phyloP scores from a whole-genome alignment of 2,888 invertebrate species.

The Meliscaeva auricollis region DNA sequence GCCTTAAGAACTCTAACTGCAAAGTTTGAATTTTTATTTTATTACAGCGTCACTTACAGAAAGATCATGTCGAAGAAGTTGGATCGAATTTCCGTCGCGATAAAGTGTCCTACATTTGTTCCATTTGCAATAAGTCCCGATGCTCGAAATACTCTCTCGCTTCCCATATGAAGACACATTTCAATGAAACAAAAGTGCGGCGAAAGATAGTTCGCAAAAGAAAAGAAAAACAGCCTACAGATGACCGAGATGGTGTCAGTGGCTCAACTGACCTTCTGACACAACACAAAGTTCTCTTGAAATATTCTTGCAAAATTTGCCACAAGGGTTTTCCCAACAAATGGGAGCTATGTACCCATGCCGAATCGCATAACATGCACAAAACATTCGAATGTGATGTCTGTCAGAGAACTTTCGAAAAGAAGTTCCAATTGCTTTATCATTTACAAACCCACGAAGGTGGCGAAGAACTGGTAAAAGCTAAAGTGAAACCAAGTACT shows the following conservation, averaged over 20 bases:
- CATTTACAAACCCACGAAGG: conserved; percentile 76
- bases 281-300: conserved; percentile 14
- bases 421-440: conserved; percentile 74
- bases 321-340: conserved; percentile 75
- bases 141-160: conserved; percentile 73
- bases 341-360: conserved; percentile 73
- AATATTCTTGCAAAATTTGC: conserved; percentile 73
- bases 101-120: conserved; percentile 68
- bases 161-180: conserved; percentile 73
- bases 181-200: conserved; percentile 43
- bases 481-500: conserved; percentile 47
- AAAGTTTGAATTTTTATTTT: background rate
- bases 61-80: conserved; percentile 70
- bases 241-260: background rate
- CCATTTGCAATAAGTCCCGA: conserved; percentile 69
- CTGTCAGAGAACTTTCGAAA: conserved; percentile 74
- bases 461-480: conserved; percentile 63
- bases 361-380: conserved; percentile 64
- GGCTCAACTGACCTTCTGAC: background rate
- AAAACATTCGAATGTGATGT: conserved; percentile 74
- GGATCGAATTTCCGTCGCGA: conserved; percentile 68
- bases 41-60: conserved; percentile 72
- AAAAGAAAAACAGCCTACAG: conserved; percentile 37
- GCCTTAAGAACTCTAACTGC: no score
- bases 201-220: conserved; percentile 41